Base-by-base conservation (phyloP, 2,888 invertebrate genomes). In the Phortica magna region DNA sequence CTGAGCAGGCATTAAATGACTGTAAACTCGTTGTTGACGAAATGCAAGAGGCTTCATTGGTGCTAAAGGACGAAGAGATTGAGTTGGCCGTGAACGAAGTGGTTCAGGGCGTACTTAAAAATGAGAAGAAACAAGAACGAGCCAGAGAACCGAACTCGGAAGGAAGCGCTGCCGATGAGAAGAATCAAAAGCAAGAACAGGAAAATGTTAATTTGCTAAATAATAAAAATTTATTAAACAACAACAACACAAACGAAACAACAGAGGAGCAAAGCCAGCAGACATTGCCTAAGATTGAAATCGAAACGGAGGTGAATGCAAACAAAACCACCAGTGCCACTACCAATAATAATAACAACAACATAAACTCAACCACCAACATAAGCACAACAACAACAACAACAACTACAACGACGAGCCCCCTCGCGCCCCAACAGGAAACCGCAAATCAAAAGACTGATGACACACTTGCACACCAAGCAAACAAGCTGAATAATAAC, bases 31-130 rank as follows among this genome's bases (percentile, higher is more conserved):
- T 87, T 2, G 86, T 89, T 2, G 91, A 92, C 75, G 90, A 90
- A 31, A 68, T 90, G 70, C 84, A 89, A 17, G 85, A 90, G 75
- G 83, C 90, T 0, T 92, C 93, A 0, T 92, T 93, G 0, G 92
- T 93, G 10, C 91, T 93, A 1, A 93, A 93, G 81, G 93, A 93
- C 78, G 93, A 93, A 83, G 93, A 93, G 88, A 92, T 93, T 73
- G 92, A 93, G 81, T 91, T 93, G 84, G 93, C 93, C 10, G 92
- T 93, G 65, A 93, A 92, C 78, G 93, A 93, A 85, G 93, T 93
- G 77, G 93, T 93, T n/a, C 92, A 92, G 85, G 92, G 92, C 77
- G 92, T 92, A 14, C 90, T 90, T n/a, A 92, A 93, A 75, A 92
- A 92, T 64, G 92, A 92, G 77, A 91, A 91, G 84, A 91, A 89